Conservation (phyloP, 2,888 invertebrate genomes). For the Blastobasis lacticolella region DNA sequence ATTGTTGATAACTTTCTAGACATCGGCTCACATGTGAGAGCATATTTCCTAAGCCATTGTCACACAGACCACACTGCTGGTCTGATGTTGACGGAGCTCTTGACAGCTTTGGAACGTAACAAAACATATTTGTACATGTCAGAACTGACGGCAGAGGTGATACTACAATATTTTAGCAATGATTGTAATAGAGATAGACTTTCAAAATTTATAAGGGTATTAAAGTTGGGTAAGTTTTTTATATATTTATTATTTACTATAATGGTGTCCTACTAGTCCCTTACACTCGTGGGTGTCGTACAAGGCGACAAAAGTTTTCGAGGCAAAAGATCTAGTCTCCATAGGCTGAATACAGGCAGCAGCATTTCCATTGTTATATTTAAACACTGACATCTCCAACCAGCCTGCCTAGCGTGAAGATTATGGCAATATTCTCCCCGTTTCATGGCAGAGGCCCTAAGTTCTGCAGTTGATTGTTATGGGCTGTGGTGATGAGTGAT, state of each 20-base stretch:
- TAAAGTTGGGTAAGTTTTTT: slow-evolving; percentile 31
- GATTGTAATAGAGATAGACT: slow-evolving; percentile 16
- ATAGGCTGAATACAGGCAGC: no score
- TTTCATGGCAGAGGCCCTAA: no score
- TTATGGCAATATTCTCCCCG: no score
- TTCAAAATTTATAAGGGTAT: slow-evolving; percentile 22
- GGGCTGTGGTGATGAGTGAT: no score
- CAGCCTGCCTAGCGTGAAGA: no score
- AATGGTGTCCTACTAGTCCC: no score
- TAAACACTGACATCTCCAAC: no score
- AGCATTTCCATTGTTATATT: no score
- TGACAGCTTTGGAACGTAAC: slow-evolving; percentile 14
- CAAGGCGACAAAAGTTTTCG: no score
- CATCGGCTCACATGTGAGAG: slow-evolving; percentile 44
- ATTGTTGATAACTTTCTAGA: slow-evolving; percentile 75
- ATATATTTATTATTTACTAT: neutral
- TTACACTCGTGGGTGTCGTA: no score
- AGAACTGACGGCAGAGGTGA: slow-evolving; percentile 13
- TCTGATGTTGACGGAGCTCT: slow-evolving; percentile 26
- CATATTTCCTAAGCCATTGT: slow-evolving; percentile 79
- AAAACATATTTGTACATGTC: slow-evolving; percentile 13
- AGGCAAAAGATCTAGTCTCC: no score
- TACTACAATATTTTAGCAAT: slow-evolving; percentile 25
- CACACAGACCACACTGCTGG: slow-evolving; percentile 78
- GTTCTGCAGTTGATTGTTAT: no score